These are phyloP conservation scores for Drosophila willistoni DNA, from an alignment of 1,140 invertebrate genomes.

Conservation along the genomic window DNA sequence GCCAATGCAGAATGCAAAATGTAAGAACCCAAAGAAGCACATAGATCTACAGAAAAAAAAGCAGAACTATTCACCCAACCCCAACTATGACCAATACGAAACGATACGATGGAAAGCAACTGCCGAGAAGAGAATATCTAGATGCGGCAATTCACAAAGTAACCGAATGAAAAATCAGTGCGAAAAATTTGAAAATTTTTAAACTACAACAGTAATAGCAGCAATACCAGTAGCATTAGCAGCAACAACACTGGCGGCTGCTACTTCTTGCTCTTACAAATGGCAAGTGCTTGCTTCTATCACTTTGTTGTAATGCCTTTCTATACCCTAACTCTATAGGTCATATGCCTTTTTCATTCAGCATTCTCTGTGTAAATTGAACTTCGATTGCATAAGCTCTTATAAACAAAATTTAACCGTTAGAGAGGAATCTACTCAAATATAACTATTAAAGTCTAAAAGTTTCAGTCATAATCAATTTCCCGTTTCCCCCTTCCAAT, in stretches of 20 bases:
- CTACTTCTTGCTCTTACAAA: constrained; percentile 29
- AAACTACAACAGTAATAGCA: constrained; percentile 21
- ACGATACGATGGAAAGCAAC: constrained; percentile 14
- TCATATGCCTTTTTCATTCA: not conserved
- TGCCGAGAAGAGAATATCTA: constrained; percentile 37
- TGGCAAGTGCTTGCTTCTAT: constrained; percentile 49
- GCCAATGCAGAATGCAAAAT: constrained; percentile 66
- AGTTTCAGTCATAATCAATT: too few relatives aligned
- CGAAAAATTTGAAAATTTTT: constrained; percentile 65
- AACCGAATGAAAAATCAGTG: constrained; percentile 71
- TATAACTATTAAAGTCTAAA: too few relatives aligned
- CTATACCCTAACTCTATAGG: not conserved
- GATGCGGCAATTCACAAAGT: constrained; percentile 42
- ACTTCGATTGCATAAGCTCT: too few relatives aligned
- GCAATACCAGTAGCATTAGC: constrained; percentile 14
- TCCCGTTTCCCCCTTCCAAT: too few relatives aligned
- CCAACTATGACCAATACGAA: constrained; percentile 43
- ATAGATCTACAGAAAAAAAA: constrained; percentile 10
- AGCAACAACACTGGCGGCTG: constrained; percentile 5
- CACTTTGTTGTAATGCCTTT: constrained; percentile 40
- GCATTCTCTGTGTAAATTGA: too few relatives aligned
- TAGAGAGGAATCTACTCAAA: too few relatives aligned
- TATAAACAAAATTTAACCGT: too few relatives aligned
- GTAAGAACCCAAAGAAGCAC: constrained; percentile 18
- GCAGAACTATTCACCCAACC: constrained; percentile 24